Evolutionary conservation across 2,888 invertebrate species (phyloP), one percentile per base, ranked within the genome.

Genomic region (Halocaridina rubra): DNA sequence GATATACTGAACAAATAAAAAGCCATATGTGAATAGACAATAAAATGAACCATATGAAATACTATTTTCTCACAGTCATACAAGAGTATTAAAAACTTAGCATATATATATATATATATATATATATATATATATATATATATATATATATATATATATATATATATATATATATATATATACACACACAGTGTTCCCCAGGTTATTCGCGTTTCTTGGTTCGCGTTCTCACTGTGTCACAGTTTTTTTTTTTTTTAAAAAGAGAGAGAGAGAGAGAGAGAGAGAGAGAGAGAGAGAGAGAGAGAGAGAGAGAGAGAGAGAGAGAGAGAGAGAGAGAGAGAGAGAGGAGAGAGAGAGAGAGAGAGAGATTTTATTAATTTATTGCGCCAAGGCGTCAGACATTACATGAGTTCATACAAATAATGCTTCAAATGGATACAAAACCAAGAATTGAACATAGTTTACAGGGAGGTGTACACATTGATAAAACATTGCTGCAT

Each of bases 111-210:
- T 61, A 22, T 61, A 61, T 61, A 22, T 61, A 61, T 61, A 22
- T 61, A 61, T 61, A 22, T 61, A 61, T 61, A 61, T 61, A 61
- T 61, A 19, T 61, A 61, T 61, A 61, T 61, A 61, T 61, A 61
- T 61, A 61, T 61, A 61, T 61, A 61, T 61, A 61, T 61, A 61
- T 22, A 61, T 61, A 61, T 61, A 61, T 61, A 61, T 61, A 61
- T 61, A 61, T 61, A 61, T 61, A 61, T 61, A 61, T 61, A 61
- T 61, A 61, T 61, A 61, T 61, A 61, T 61, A 61, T 61, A n/a
- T 61, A 61, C 24, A 61, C n/a, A 61, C n/a, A 61, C 24, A 61
- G 8, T 19, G 7, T 19, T 61, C 7, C 7, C n/a, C 5, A 61
- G n/a, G 24, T 10, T 10, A 19, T 5, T 61, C 8, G 13, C 8